Evolutionary conservation across 1,140 invertebrate species (phyloP), one percentile per base, ranked within the genome.

Genomic region (Amphibalanus amphitrite): DNA sequence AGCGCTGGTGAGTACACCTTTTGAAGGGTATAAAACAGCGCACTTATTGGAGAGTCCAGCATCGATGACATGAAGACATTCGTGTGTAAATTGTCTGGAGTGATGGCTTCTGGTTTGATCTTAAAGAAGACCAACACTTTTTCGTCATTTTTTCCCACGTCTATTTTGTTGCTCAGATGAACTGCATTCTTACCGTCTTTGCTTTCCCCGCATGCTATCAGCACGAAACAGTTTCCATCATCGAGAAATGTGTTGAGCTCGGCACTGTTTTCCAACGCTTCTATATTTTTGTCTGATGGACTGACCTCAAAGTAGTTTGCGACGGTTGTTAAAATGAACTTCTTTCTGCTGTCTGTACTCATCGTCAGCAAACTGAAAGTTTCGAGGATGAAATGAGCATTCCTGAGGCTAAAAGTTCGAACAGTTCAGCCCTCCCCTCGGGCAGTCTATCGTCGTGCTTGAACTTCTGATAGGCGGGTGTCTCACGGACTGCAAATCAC

Each of bases 81-180:
- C 8, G 76, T 78, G 71, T 83, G 79, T 6, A 85, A 73, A 73
- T 85, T 86, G 69, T 83, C 82, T 26, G 80, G 80, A 10, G 84
- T 85, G 30, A 86, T 82, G 3, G 81, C 79, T 59, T 83, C 82
- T 28, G 84, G 82, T 28, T 77, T 76, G 8, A 81, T 76, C 77
- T 86, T 86, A 76, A 84, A 85, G 76, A 85, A 86, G 0, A 86
- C 80, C 70, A 86, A 70, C 3, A 81, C 77, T 69, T 81, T 74
- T 0, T 74, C 75, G 4, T 73, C 73, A 26, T 72, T 71, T 8
- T 72, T 23, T 26, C 72, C 69, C 17, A 74, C 71, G 30, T 74
- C 72, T 33, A 76, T 8, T 71, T n/a, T 71, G 25, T 29, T 26
- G 3, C 65, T n/a, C 23, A 25, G 23, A 28, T 72, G 59, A 33